Conservation (phyloP, 2,888 invertebrate species). For the Drosophila cognata region DNA sequence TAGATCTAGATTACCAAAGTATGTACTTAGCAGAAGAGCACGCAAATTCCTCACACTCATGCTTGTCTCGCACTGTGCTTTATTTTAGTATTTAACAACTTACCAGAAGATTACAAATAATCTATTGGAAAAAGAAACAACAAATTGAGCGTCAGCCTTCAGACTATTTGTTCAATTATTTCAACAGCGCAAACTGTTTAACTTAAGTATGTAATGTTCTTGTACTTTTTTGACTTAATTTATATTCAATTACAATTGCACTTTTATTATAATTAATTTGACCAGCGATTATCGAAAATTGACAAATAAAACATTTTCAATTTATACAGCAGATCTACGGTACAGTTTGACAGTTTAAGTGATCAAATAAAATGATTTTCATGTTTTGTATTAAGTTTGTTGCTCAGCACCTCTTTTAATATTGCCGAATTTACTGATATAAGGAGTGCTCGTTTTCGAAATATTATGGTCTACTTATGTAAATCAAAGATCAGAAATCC, state of each 20-base stretch:
- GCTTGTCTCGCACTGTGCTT: neutral
- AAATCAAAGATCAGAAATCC: slow-evolving; percentile 32
- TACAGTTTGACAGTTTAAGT: neutral
- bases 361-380: neutral
- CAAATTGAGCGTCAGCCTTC: neutral
- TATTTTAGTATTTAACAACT: neutral
- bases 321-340: neutral
- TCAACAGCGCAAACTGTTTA: slow-evolving; percentile 12
- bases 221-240: neutral
- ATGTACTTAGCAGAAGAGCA: slow-evolving; percentile 37
- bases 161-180: slow-evolving; percentile 2
- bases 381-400: neutral
- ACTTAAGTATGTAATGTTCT: neutral
- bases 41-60: slow-evolving; percentile 22
- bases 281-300: neutral
- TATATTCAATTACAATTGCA: neutral
- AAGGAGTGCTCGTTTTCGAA: neutral
- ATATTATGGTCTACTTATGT: slow-evolving; percentile 21
- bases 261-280: neutral
- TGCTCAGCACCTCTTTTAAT: too few relatives aligned
- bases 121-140: slow-evolving; percentile 3
- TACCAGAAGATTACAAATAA: slow-evolving; percentile 34
- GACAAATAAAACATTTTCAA: neutral
- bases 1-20: slow-evolving; percentile 47
- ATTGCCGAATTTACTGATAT: neutral